Evolutionary conservation across 2,797 vertebrate species (phyloP).

Genomic region (Momotus momota): DNA sequence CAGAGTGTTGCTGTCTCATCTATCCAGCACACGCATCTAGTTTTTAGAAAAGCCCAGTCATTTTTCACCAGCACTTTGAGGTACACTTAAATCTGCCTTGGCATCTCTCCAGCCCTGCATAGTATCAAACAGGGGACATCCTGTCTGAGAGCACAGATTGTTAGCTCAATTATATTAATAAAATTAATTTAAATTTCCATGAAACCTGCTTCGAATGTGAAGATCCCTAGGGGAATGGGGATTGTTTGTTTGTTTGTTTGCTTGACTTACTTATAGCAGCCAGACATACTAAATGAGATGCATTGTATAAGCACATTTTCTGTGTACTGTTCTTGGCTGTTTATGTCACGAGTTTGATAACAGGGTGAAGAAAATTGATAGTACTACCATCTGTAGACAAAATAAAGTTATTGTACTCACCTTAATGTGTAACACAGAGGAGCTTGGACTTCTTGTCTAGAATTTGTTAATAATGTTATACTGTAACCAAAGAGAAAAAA

Average conservation of each 20-base stretch:
- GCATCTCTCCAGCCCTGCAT: conserved; percentile 47
- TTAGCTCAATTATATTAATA: conserved; percentile 68
- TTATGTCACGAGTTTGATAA: conserved; percentile 19
- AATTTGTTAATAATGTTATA: not conserved
- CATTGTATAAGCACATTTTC: not conserved
- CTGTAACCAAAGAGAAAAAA: not conserved
- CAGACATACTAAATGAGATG: conserved; percentile 13
- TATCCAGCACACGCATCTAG: not conserved
- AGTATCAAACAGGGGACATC: conserved; percentile 60
- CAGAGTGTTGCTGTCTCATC: conserved; percentile 3
- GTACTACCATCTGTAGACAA: conserved; percentile 3
- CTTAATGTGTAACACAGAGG: not conserved
- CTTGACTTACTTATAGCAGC: conserved; percentile 36
- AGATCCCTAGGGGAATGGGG: conserved; percentile 7
- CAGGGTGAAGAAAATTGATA: not conserved
- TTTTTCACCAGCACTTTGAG: conserved; percentile 49
- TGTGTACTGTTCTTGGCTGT: not conserved
- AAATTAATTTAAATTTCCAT: conserved; percentile 72
- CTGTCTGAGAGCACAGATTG: conserved; percentile 68
- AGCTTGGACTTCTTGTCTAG: not conserved
- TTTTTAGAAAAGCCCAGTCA: conserved; percentile 42
- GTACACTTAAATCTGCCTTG: conserved; percentile 55
- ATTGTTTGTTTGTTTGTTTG: not conserved
- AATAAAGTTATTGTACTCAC: not conserved
- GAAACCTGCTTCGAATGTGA: conserved; percentile 64